Evolutionary conservation across 1,140 invertebrate genomes (phyloP), one percentile per base, ranked within the genome.

Genomic region (Tribolium castaneum): DNA sequence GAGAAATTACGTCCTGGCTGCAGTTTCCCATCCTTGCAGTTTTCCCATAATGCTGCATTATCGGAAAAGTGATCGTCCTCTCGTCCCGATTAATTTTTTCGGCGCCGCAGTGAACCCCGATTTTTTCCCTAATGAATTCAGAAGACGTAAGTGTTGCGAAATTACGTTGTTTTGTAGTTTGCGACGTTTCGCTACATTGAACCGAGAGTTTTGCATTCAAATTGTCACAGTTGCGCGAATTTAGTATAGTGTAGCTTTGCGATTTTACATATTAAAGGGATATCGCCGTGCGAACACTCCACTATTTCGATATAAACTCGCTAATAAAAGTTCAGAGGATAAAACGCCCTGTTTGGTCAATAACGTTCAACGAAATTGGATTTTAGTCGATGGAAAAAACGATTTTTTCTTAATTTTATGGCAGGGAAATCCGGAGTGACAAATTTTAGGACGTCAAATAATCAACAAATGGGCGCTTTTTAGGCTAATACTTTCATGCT

Each of bases 241-340:
- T 30, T 30, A 30, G 25, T 72, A 52, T 73, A 54, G 22, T 73
- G 52, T 50, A 51, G 25, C 49, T 54, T 52, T 52, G 45, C 45
- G 71, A 54, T 52, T 73, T 73, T 73, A 73, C 71, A 73, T 73
- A 73, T 73, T 73, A 73, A 73, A 34, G 52, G 71, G 71, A 73
- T 73, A 73, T 73, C 71, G 52, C 45, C 71, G 71, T 73, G 71
- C 49, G 71, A 73, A 73, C 71, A 73, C 71, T 73, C 71, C 71
- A 73, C 71, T 73, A 51, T 73, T 54, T 52, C 30, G 25, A 51
- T 30, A 50, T 72, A 51, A 13, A 73, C 22, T 35, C 7, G 22
- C 50, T 73, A 72, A 52, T 73, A 73, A 73, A 73, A 52, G 45
- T 72, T 72, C 71, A 54, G 22, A 10, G 52, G 25, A 73, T 52